Evolutionary conservation across 2,888 invertebrate genomes (phyloP), one percentile per base, ranked within the genome.

Genomic region (Notocelia uddmanniana): DNA sequence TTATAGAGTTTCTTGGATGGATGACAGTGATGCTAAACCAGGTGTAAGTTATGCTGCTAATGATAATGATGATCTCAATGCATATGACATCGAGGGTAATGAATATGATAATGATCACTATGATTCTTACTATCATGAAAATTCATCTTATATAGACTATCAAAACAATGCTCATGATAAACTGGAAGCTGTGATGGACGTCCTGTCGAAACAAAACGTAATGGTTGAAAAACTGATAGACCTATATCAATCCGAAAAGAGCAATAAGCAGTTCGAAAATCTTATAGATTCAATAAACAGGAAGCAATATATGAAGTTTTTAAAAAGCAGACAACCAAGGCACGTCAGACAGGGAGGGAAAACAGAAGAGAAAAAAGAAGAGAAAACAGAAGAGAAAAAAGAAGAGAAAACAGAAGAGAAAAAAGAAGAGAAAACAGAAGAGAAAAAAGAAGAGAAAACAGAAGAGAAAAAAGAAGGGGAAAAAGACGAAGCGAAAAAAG

Each of bases 321-420:
- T 54, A 11, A 23, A 21, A 55, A 18, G n/a, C 2, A 2, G 1
- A 15, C 13, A 21, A 9, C 26, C 13, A 11, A 9, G 3, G 21
- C 21, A 11, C n/a, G 37, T 5, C n/a, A 37, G 18, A 59, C 21
- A 8, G 10, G 34, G 18, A 37, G 34, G 2, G 8, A 31, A n/a
- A 15, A 31, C 26, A 21, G 26, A 26, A 3, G 26, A 55, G 2
- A 23, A 10, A 23, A 15, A 23, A 23, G 19, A 21, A 5, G 11
- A 31, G 15, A 26, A 55, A 15, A 11, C 3, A 74, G 0, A 76
- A 77, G 10, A 31, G 66, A 9, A 73, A 72, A 26, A 66, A 48
- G n/a, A 63, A 0, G 18, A 31, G 18, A n/a, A 2, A 18, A 57
- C 2, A 34, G 18, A 18, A 13, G 13, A 18, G 0, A 57, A 31